Conservation (phyloP, 2,113 vertebrate species). For the Amblyopsis rosae region DNA sequence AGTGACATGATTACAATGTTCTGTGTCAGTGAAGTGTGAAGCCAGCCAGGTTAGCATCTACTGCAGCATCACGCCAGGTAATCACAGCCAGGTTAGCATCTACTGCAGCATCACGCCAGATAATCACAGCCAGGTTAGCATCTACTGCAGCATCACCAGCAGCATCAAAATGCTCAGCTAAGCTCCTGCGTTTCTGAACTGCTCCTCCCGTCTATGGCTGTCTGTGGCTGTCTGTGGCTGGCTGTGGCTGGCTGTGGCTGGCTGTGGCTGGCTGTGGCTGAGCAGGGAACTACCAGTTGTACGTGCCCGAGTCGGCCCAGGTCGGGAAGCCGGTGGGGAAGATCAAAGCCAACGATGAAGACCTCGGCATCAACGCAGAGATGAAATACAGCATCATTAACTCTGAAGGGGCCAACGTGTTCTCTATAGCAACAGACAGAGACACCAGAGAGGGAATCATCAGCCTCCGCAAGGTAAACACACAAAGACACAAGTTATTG, state of each 20-base stretch:
- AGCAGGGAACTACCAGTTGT: conserved; percentile 94
- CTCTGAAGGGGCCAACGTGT: conserved; percentile 87
- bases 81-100: conserved; percentile 42
- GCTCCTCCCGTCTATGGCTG: too few species aligned
- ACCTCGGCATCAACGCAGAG: conserved; percentile 91
- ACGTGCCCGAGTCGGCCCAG: conserved; percentile 94
- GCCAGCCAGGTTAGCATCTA: conserved; percentile 42
- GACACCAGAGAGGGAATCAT: conserved; percentile 94
- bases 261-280: too few species aligned
- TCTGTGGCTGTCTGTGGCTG: too few species aligned
- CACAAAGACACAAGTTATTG: background rate
- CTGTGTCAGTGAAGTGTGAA: conserved; percentile 26
- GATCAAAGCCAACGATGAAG: conserved; percentile 95
- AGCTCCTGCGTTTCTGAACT: conserved; percentile 16
- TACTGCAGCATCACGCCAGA: conserved; percentile 35
- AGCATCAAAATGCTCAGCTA: conserved; percentile 46
- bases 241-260: too few species aligned
- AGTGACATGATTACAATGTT: conserved; percentile 17
- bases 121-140: conserved; percentile 37
- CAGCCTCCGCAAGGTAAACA: conserved; percentile 87
- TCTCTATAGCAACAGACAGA: conserved; percentile 89
- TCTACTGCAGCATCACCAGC: conserved; percentile 43
- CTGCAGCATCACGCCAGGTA: conserved; percentile 29
- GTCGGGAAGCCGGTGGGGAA: conserved; percentile 94
- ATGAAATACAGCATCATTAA: conserved; percentile 95